phyloP scores from a whole-genome alignment of 35 echinoderm and acorn worm genomes.

The Anneissia japonica region DNA sequence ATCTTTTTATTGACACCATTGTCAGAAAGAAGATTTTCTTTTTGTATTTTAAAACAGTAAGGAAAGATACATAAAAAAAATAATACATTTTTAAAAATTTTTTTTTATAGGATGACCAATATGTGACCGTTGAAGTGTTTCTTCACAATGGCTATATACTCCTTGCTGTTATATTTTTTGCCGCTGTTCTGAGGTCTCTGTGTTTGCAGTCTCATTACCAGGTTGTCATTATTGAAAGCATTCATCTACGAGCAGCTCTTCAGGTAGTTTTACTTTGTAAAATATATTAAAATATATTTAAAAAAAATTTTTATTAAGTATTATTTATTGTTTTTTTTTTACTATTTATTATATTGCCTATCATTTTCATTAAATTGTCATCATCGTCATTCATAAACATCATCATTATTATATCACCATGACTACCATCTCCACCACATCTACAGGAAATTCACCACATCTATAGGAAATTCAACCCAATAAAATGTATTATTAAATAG shows the following conservation, averaged over 20 bases:
- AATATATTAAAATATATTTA: neutral
- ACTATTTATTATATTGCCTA: too few relatives aligned
- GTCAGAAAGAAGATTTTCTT: neutral
- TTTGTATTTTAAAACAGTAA: neutral
- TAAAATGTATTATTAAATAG: too few relatives aligned
- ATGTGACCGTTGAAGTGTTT: slow-evolving; percentile 52
- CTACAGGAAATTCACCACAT: too few relatives aligned
- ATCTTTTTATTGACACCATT: neutral
- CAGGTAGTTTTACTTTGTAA: slow-evolving; percentile 46
- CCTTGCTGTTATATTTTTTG: slow-evolving; percentile 47
- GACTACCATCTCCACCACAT: too few relatives aligned
- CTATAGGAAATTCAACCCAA: too few relatives aligned
- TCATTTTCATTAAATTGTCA: too few relatives aligned
- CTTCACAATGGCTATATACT: slow-evolving; percentile 80
- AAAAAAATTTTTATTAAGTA: neutral
- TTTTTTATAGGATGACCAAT: slow-evolving; percentile 15
- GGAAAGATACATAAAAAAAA: neutral
- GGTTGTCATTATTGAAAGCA: slow-evolving; percentile 78
- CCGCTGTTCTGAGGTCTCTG: slow-evolving; percentile 43
- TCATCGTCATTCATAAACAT: too few relatives aligned
- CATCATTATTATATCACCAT: too few relatives aligned
- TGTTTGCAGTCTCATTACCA: slow-evolving; percentile 88
- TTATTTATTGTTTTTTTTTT: too few relatives aligned
- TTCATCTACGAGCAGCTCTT: slow-evolving; percentile 77
- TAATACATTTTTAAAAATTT: neutral